Evolutionary conservation across 1,140 invertebrate species (phyloP), one percentile per base, ranked within the genome.

Genomic region (Phymorhynchus buccinoides): DNA sequence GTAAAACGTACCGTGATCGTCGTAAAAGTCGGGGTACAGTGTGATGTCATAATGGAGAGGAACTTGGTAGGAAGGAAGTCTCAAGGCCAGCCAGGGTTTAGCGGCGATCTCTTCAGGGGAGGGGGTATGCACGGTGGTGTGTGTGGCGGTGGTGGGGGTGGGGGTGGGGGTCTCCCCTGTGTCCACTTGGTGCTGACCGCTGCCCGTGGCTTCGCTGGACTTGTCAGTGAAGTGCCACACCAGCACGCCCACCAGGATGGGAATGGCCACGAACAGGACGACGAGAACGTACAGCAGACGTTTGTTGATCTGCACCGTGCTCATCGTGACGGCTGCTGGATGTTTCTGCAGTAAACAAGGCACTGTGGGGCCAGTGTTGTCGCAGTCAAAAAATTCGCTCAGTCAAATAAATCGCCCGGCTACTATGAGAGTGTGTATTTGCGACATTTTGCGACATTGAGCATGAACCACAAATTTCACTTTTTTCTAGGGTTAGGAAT

Each of bases 1-100:
- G 68, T 90, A 90, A 80, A 93, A 93, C 84, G 85, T 86, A 4
- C 87, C 88, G 71, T 89, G 79, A 39, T 88, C 82, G 14, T 83
- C 87, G 56, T 92, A 92, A 85, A 93, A 92, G 91, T 97, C 94
- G 0, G 97, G 97, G 86, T 95, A 93, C 44, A 98, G 92, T 12
- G 94, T 94, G 1, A 98, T 91, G 82, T 96, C 95, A 91, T 98
- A 98, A 88, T 96, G 95, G 0, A 94, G 85, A 0, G 97, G 97
- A 22, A 94, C 93, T 0, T 97, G 94, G 83, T 95, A 93, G 12
- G 92, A 91, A 0, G 96, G 95, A 68, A 99, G 93, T 42, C 96
- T 94, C 3, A 91, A 86, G 30, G 91, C 88, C 41, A 88, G 88
- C 93, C 93, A 94, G 4, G 93, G 93, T 73, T 85, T 83, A 0